phyloP scores from a whole-genome alignment of 2,888 invertebrate species.

The Gari tellinella region DNA sequence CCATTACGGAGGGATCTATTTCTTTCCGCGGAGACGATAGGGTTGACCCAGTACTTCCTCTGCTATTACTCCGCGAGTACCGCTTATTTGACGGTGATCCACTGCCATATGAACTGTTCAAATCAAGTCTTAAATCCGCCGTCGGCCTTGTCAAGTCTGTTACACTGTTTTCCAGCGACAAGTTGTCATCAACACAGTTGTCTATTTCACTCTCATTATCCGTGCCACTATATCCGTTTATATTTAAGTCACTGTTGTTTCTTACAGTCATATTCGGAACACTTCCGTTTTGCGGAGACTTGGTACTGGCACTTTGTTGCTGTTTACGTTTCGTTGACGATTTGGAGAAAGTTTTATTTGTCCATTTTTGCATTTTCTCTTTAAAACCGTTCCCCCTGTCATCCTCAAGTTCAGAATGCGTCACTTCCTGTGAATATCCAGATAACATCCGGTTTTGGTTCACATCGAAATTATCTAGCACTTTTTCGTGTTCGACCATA shows the following conservation, averaged over 20 bases:
- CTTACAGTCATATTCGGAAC: conserved; percentile 29
- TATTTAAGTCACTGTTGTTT: conserved; percentile 41
- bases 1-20: conserved; percentile 73
- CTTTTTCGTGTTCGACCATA: conserved; percentile 45
- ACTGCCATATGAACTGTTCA: conserved; percentile 30
- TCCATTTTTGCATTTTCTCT: conserved; percentile 71
- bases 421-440: neutral
- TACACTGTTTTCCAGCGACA: conserved; percentile 48
- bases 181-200: conserved; percentile 26
- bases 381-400: conserved; percentile 60
- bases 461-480: conserved; percentile 50
- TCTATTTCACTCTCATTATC: conserved; percentile 19
- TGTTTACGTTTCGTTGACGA: conserved; percentile 60
- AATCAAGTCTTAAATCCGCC: conserved; percentile 48
- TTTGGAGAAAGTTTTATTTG: conserved; percentile 70
- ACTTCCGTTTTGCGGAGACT: conserved; percentile 36
- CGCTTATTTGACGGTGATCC: conserved; percentile 43
- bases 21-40: conserved; percentile 64
- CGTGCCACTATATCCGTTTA: conserved; percentile 15
- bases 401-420: conserved; percentile 10
- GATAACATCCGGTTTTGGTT: conserved; percentile 60
- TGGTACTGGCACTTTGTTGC: conserved; percentile 27
- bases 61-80: conserved; percentile 49
- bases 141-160: conserved; percentile 53
- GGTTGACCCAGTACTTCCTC: conserved; percentile 34